Base-by-base conservation (phyloP, 2,797 vertebrate species). In the Bovichtus variegatus region DNA sequence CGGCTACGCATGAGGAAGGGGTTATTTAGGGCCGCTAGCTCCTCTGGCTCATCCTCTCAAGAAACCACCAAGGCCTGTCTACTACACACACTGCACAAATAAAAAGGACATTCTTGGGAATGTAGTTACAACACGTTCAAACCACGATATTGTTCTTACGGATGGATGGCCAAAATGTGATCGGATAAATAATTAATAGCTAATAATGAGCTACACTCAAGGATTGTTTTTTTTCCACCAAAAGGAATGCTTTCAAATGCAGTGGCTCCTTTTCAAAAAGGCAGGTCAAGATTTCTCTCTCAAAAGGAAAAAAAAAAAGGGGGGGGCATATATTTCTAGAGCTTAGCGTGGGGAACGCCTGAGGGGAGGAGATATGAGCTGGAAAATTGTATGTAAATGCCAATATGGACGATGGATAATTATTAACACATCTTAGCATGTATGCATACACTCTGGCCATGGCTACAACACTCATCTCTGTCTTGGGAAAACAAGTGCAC, bases 371-470 rank as follows among this genome's bases (percentile, higher is more conserved):
- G 63, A 83, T 66, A 76, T 23, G 65, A 76, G 68, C 74, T 60
- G 40, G 19, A 40, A 67, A 64, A 76, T 21, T 74, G n/a, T 66
- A 76, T 63, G 46, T 79, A 76, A 81, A 81, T 66, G 73, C 57
- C 78, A 85, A 65, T 80, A 78, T 74, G 71, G 41, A 47, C 78
- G 65, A 81, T 71, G 67, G 75, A 71, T 55, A 78, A 65, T 58
- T 81, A 86, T 88, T 82, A 81, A 75, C 54, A 76, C 38, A 71
- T 38, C 88, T 90, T 78, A 85, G 78, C 72, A 87, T 82, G 78
- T 81, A 68, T 80, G 83, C 80, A 79, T 78, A 81, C 78, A 70
- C 47, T 38, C 40, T 19, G 36, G 41, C 70, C 43, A 25, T 44
- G 59, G 29, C 59, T 54, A 34, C 2, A 50, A 73, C 58, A 74